Conservation (phyloP, 2,797 vertebrate genomes). For the Smutsia gigantea region DNA sequence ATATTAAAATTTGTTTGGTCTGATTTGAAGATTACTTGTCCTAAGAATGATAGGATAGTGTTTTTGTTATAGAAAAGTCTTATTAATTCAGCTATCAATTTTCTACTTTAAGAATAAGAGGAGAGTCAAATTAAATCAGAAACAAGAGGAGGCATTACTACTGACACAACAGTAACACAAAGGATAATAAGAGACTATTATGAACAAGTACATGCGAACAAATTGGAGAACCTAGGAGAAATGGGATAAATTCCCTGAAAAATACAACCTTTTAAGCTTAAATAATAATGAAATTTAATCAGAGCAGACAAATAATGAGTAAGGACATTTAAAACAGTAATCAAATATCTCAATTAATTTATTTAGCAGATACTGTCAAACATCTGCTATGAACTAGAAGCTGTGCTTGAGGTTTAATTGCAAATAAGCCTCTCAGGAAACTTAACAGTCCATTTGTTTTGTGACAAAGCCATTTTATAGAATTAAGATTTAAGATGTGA, state of each 20-base stretch:
- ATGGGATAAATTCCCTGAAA: too few species aligned
- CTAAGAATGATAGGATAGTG: not conserved
- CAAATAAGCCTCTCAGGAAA: not conserved
- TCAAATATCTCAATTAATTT: not conserved
- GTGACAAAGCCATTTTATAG: not conserved
- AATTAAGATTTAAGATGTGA: conserved; percentile 35
- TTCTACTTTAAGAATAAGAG: not conserved
- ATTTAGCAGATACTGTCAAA: conserved; percentile 1
- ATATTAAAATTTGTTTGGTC: not conserved
- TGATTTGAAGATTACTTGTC: conserved; percentile 23
- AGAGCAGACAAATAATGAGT: too few species aligned
- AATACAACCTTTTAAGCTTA: too few species aligned
- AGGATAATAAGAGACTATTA: too few species aligned
- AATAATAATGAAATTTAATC: too few species aligned
- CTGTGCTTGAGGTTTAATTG: not conserved
- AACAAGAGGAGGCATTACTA: too few species aligned
- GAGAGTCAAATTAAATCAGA: too few species aligned
- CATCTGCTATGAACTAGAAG: not conserved
- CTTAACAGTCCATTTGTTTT: not conserved
- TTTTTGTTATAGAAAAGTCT: conserved; percentile 10
- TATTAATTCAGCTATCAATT: not conserved
- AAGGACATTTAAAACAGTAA: too few species aligned
- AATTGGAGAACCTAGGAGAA: too few species aligned
- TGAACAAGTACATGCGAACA: too few species aligned
- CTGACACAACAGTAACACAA: too few species aligned